Percentiles rank a stretch among this genome's conserved stretches.
phyloP scores from a whole-genome alignment of 1,140 invertebrate genomes.

The Mizuhopecten yessoensis region DNA sequence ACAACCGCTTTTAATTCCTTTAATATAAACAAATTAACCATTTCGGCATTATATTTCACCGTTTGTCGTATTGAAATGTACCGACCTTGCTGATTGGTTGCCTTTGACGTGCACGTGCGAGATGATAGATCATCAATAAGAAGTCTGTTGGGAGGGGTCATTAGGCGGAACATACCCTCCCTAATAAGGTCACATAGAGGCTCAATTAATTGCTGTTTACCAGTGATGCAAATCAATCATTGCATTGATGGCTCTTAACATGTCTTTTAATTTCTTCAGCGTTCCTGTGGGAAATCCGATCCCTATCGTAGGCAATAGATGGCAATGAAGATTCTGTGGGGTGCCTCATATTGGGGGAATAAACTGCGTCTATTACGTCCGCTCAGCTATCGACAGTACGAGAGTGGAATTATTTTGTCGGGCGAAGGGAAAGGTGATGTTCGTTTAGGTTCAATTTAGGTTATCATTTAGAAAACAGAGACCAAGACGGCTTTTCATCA shows the following conservation, averaged over 20 bases:
- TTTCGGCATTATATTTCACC: neutral
- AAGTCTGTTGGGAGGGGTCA: constrained; percentile 17
- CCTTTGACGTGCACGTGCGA: neutral
- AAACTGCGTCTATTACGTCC: neutral
- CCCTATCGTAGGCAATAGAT: constrained; percentile 23
- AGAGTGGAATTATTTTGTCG: neutral
- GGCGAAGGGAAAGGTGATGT: neutral
- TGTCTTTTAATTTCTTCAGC: constrained; percentile 29
- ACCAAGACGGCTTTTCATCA: neutral
- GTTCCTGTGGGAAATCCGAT: constrained; percentile 2
- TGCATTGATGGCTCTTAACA: neutral
- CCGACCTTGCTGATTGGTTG: constrained; percentile 23
- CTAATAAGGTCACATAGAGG: constrained; percentile 26
- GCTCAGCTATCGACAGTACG: neutral
- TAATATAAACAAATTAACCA: constrained; percentile 14
- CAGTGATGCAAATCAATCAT: constrained; percentile 7
- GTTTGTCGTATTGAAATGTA: constrained; percentile 18
- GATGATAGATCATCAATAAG: constrained; percentile 38
- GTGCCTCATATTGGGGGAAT: neutral
- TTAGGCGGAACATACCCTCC: constrained; percentile 30
- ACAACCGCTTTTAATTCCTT: constrained; percentile 9
- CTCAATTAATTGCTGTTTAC: constrained; percentile 34
- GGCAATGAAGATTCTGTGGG: neutral
- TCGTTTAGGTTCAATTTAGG: neutral
- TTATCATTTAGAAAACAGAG: neutral